Conservation (phyloP, 2,113 vertebrate species). For the Pseudolaguvia tuberculata region DNA sequence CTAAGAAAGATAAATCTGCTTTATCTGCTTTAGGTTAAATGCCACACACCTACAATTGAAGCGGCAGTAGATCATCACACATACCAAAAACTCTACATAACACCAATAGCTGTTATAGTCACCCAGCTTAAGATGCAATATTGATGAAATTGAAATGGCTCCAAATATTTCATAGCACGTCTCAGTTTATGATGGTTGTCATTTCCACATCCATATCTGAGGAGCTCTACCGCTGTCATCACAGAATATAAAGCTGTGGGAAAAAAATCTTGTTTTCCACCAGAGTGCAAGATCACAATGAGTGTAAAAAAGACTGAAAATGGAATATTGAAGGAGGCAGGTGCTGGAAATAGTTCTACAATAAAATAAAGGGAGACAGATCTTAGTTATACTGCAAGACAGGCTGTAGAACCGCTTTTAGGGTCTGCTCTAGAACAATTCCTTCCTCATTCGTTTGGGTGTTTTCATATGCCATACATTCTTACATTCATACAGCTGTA, state of each 20-base stretch:
- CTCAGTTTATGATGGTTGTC: conserved; percentile 7
- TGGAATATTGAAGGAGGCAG: too few species aligned
- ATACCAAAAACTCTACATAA: conserved; percentile 9
- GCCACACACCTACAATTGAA: conserved; percentile 7
- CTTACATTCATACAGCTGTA: too few species aligned
- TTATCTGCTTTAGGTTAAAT: conserved; percentile 8
- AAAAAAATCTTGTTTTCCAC: neutral
- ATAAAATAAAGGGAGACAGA: neutral
- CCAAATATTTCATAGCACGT: neutral
- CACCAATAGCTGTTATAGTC: neutral
- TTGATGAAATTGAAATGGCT: conserved; percentile 6
- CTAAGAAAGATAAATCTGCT: conserved; percentile 1
- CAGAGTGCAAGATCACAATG: neutral
- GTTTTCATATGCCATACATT: too few species aligned
- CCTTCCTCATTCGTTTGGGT: too few species aligned
- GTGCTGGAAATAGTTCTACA: neutral
- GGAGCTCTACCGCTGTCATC: neutral
- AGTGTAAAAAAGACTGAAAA: too few species aligned
- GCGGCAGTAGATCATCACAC: neutral
- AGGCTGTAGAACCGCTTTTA: neutral
- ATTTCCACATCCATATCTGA: conserved; percentile 2
- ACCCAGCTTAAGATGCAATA: conserved; percentile 13
- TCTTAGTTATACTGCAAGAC: neutral
- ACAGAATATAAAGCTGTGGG: neutral
- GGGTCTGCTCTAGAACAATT: too few species aligned